Percentiles rank a stretch among this genome's conserved stretches.
Conservation (phyloP, 2,797 vertebrate species). For the Triplophysa yarkandensis region DNA sequence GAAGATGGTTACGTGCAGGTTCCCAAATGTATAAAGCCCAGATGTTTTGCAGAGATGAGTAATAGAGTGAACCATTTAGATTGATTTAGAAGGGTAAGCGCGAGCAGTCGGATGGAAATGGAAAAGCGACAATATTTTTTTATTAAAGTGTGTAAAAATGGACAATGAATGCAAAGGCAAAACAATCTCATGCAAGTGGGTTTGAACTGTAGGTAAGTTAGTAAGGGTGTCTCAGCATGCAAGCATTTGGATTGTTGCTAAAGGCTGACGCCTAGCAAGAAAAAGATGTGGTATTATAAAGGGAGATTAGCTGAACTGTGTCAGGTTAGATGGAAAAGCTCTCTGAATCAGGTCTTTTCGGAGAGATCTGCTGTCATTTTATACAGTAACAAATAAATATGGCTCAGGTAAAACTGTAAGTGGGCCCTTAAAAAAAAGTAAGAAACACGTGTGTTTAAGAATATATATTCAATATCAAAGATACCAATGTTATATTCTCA, state of each 20-base stretch:
- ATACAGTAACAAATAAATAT: not conserved
- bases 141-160: constrained; percentile 10
- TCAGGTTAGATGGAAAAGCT: constrained; percentile 2
- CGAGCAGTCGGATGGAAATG: not conserved
- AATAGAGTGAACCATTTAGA: not conserved
- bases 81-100: not conserved
- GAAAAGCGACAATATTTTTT: constrained; percentile 30
- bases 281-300: not conserved
- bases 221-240: constrained; percentile 15
- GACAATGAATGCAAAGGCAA: constrained; percentile 15
- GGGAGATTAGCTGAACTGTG: constrained; percentile 3
- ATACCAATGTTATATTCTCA: too few relatives aligned
- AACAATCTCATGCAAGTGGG: constrained; percentile 13
- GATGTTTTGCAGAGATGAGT: constrained; percentile 13
- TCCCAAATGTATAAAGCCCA: constrained; percentile 20
- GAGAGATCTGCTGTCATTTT: not conserved
- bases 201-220: too few relatives aligned
- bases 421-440: not conserved
- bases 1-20: not conserved
- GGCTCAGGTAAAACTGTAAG: not conserved
- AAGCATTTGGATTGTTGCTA: constrained; percentile 9
- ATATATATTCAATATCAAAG: too few relatives aligned
- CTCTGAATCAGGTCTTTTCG: constrained; percentile 18
- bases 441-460: too few relatives aligned
- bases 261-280: not conserved